Evolutionary conservation across 2,113 vertebrate genomes (phyloP).

Genomic region (Setophaga coronata): DNA sequence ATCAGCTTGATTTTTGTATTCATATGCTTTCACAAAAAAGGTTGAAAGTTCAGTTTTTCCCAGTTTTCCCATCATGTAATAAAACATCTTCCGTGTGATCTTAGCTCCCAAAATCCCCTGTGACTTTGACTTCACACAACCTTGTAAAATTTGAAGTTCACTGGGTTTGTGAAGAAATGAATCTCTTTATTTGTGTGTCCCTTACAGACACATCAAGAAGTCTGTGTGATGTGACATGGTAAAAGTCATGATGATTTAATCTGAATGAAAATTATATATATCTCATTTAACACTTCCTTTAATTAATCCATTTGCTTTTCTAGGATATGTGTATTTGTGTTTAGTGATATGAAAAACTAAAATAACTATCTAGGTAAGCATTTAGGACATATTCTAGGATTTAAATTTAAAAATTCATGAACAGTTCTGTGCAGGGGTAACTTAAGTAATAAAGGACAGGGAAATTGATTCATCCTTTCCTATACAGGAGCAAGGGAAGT

Average conservation of each 20-base stretch:
- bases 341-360: neutral
- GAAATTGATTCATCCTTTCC: neutral
- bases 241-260: neutral
- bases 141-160: slow-evolving; percentile 36
- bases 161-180: neutral
- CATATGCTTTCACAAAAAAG: slow-evolving; percentile 31
- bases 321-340: neutral
- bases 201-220: neutral
- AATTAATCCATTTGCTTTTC: neutral
- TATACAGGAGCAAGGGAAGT: neutral
- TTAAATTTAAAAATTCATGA: neutral
- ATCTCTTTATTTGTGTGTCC: neutral
- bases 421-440: neutral
- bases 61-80: slow-evolving; percentile 32
- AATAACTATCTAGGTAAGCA: neutral
- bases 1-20: slow-evolving; percentile 47
- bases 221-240: neutral
- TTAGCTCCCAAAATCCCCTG: neutral
- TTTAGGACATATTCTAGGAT: neutral
- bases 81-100: slow-evolving; percentile 20
- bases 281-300: slow-evolving; percentile 3
- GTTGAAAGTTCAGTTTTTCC: slow-evolving; percentile 53
- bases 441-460: neutral
- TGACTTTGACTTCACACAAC: neutral
- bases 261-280: neutral